phyloP scores from a whole-genome alignment of 1,140 invertebrate genomes.

The Spodoptera frugiperda region DNA sequence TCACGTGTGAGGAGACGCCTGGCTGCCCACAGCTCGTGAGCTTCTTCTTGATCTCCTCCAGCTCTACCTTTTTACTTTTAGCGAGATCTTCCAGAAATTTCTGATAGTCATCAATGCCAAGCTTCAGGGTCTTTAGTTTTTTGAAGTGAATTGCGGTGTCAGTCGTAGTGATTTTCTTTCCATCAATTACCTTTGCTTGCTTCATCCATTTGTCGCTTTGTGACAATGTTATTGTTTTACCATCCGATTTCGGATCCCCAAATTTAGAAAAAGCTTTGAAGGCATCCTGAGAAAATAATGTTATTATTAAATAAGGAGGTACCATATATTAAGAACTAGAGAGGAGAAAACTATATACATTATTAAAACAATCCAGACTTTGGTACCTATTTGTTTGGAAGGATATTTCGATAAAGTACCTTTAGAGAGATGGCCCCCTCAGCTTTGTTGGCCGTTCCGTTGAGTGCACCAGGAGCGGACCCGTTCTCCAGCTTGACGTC shows the following conservation, averaged over 20 bases:
- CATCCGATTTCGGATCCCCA: constrained; percentile 94
- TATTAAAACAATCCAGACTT: background rate
- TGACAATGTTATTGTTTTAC: constrained; percentile 94
- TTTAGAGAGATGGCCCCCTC: constrained; percentile 78
- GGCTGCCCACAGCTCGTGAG: constrained; percentile 92
- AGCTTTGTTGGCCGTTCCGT: constrained; percentile 72
- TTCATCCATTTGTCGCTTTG: constrained; percentile 98
- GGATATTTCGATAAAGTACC: constrained; percentile 52
- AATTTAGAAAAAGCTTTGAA: constrained; percentile 93
- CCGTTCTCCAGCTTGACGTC: constrained; percentile 82
- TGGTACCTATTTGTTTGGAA: background rate
- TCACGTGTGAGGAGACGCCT: constrained; percentile 85
- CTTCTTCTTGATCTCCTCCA: constrained; percentile 92
- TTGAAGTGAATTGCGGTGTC: constrained; percentile 96
- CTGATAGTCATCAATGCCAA: constrained; percentile 91
- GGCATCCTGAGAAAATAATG: constrained; percentile 79
- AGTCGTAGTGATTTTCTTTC: constrained; percentile 95
- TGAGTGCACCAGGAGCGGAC: constrained; percentile 68
- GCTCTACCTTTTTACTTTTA: constrained; percentile 92
- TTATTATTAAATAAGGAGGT: no score
- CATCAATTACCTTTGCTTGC: constrained; percentile 95
- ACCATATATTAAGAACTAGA: background rate
- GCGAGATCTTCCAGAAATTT: constrained; percentile 93
- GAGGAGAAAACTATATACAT: no score
- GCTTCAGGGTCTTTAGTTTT: constrained; percentile 93